Base-by-base conservation (phyloP, 2,797 vertebrate species). In the Glyptemys insculpta region DNA sequence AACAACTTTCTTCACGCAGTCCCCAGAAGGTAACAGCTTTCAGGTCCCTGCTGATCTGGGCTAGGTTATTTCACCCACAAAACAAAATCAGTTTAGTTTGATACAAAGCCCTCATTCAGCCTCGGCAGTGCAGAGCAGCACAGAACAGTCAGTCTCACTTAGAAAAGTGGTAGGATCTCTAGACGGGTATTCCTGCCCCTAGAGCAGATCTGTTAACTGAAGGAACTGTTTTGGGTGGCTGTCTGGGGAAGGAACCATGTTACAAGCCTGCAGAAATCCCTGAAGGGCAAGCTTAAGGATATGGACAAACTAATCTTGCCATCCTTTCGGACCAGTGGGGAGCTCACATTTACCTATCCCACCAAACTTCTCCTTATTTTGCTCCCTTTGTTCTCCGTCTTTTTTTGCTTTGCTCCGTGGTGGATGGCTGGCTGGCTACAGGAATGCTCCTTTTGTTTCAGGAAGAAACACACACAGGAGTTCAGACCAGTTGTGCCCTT, bases 221-320 rank as follows among this genome's bases (percentile, higher is more conserved):
- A 47, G 72, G 37, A 23, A 27, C 25, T 89, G 14, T 80, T 86
- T 21, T 68, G 44, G 68, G 8, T 57, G 3, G 15, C 29, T 83
- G 12, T n/a, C 14, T 29, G 78, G 19, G 19, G 11, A 56, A 56
- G 5, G 44, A 52, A 27, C 34, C 12, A 1, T 2, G 1, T 2
- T 52, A 52, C 65, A 44, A 9, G 50, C 52, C 52, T 86, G n/a
- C 2, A 1, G 47, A 52, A 81, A 6, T 47, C 41, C 81, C 6
- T 81, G 74, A 50, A 62, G 34, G 83, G 1, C 50, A 86, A 27
- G 76, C n/a, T 68, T 29, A 2, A 81, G 52, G 3, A 49, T 47
- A 12, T 31, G 41, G 44, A 95, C n/a, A 78, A 78, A 53, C 25
- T 81, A 0, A 2, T 31, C 91, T 90, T 47, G 41, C 12, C 23